A percentile compares a stretch with the other conserved stretches of the same genome.
Conservation (phyloP, 2,113 vertebrate species). For the cat (Felis catus) region DNA sequence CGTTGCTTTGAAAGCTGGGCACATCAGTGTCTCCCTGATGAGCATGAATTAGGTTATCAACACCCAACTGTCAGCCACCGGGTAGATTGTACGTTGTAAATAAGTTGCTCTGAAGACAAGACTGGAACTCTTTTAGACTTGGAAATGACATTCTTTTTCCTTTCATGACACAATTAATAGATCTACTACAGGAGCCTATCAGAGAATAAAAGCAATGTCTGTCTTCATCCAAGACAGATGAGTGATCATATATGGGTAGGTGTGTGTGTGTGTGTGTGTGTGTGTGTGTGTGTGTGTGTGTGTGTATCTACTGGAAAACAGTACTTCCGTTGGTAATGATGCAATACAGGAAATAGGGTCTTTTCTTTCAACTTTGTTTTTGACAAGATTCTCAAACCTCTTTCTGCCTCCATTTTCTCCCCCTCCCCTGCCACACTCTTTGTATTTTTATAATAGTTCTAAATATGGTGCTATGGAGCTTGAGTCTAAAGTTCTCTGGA, state of each 20-base stretch:
- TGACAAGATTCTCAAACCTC: not conserved
- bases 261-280: no score
- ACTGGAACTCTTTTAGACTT: conserved; percentile 69
- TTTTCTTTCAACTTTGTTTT: conserved; percentile 17
- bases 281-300: not conserved
- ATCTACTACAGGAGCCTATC: not conserved
- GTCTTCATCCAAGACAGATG: not conserved
- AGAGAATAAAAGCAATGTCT: conserved; percentile 39
- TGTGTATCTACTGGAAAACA: not conserved
- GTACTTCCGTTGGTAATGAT: not conserved
- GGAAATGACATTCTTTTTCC: conserved; percentile 72
- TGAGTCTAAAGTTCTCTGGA: not conserved
- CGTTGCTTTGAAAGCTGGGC: not conserved
- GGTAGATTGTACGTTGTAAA: conserved; percentile 78
- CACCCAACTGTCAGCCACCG: conserved; percentile 80
- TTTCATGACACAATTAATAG: conserved; percentile 61
- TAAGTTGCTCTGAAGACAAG: conserved; percentile 73
- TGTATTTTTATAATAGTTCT: conserved; percentile 32
- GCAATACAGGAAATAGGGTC: not conserved
- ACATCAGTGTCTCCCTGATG: conserved; percentile 75
- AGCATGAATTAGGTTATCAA: conserved; percentile 81
- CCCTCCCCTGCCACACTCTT: not conserved
- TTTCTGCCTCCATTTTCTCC: not conserved
- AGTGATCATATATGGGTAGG: not conserved
- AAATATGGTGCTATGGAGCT: not conserved